Evolutionary conservation across 2,113 vertebrate genomes (phyloP).

Genomic region (Orycteropus afer): DNA sequence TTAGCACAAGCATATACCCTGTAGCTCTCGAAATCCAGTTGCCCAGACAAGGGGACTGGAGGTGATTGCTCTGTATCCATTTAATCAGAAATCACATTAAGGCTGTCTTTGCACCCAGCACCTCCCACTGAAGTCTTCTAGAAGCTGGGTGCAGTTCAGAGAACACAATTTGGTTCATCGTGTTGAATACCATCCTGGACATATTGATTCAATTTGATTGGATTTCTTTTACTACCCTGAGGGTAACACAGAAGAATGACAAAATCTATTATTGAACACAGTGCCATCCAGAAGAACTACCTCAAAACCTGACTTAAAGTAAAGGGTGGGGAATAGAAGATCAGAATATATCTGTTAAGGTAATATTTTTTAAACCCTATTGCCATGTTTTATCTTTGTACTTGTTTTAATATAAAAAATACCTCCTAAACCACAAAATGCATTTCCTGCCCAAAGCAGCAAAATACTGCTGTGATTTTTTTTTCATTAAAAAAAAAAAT

Average conservation of each 20-base stretch:
- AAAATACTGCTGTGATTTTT: constrained; percentile 63
- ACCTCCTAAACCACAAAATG: constrained; percentile 56
- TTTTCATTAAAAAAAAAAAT: constrained; percentile 64
- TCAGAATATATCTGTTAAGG: constrained; percentile 41
- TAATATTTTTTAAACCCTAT: constrained; percentile 17
- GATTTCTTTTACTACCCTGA: constrained; percentile 66
- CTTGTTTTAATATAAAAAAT: constrained; percentile 54
- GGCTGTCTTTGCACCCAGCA: neutral
- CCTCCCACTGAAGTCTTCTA: constrained; percentile 45
- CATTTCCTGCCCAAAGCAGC: constrained; percentile 60
- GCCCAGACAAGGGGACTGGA: neutral
- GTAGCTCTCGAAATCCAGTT: neutral
- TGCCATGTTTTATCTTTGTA: constrained; percentile 33
- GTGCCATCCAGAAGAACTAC: constrained; percentile 38
- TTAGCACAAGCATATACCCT: neutral
- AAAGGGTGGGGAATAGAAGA: neutral
- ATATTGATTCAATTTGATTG: constrained; percentile 57
- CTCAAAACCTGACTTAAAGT: constrained; percentile 57
- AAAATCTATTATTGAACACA: constrained; percentile 67
- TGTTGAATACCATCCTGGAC: constrained; percentile 39
- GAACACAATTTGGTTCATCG: neutral
- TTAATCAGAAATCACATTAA: constrained; percentile 59
- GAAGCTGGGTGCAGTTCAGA: constrained; percentile 43
- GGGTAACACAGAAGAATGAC: constrained; percentile 61
- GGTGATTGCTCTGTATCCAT: neutral